Evolutionary conservation across 2,888 invertebrate species (phyloP).

Genomic region (Dynastes tityus): DNA sequence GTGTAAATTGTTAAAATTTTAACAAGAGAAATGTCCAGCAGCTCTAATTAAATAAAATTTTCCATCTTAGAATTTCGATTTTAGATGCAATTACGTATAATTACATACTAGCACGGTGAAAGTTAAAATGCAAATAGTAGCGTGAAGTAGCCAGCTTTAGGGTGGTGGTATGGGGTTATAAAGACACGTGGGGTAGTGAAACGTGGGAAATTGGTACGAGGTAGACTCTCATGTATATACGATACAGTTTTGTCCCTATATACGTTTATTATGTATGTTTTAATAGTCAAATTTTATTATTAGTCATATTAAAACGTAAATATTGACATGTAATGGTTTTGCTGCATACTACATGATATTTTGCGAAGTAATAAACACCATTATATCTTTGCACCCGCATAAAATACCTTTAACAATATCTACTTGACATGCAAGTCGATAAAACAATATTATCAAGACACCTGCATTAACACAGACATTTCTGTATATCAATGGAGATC

Average conservation of each 20-base stretch:
- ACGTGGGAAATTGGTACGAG: constrained; percentile 69
- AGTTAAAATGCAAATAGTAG: constrained; percentile 48
- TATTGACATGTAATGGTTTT: neutral
- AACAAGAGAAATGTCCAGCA: too few species aligned
- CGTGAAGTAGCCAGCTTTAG: constrained; percentile 29
- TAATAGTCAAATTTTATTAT: constrained; percentile 2
- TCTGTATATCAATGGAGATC: too few species aligned
- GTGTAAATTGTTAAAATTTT: neutral
- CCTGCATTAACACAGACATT: too few species aligned
- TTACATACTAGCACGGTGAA: neutral
- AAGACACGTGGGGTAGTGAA: constrained; percentile 67
- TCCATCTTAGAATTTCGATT: neutral
- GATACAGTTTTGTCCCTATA: constrained; percentile 58
- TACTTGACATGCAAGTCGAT: too few species aligned
- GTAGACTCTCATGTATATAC: constrained; percentile 66
- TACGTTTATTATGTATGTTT: constrained; percentile 11
- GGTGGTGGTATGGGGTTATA: constrained; percentile 63
- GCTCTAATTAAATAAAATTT: neutral
- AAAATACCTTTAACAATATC: too few species aligned
- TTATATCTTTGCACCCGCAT: neutral
- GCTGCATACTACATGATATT: neutral
- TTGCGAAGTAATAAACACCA: neutral
- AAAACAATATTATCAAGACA: too few species aligned
- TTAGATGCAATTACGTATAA: neutral
- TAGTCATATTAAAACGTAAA: too few species aligned